phyloP scores from a whole-genome alignment of 1,140 invertebrate genomes.

The Lethocerus indicus region DNA sequence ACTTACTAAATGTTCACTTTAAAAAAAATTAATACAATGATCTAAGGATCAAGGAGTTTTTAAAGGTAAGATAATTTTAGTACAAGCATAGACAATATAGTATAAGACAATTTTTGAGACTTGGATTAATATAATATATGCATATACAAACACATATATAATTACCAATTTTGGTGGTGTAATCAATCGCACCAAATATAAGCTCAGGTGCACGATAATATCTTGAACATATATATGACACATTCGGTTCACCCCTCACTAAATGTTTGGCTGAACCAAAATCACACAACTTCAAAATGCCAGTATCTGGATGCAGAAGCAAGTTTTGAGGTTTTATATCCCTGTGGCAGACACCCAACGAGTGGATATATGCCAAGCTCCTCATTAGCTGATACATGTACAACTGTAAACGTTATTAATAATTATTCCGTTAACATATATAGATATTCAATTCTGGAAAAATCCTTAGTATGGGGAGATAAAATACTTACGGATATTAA shows the following conservation, averaged over 20 bases:
- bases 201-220: constrained; percentile 97
- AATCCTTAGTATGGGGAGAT: no score
- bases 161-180: constrained; percentile 93
- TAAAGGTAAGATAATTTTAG: no score
- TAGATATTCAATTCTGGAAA: no score
- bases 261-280: constrained; percentile 99
- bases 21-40: no score
- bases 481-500: constrained; percentile 6
- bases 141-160: no score
- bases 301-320: constrained; percentile 89
- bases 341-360: constrained; percentile 94
- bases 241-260: constrained; percentile 92
- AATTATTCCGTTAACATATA: constrained; percentile 3
- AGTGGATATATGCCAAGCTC: constrained; percentile 96
- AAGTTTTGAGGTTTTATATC: constrained; percentile 99
- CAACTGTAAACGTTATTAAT: constrained; percentile 39
- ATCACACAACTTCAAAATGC: constrained; percentile 95
- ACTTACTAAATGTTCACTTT: no score
- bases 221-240: constrained; percentile 98
- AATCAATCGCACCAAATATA: constrained; percentile 98
- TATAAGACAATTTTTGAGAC: no score
- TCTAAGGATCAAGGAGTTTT: no score
- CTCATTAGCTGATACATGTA: constrained; percentile 99
- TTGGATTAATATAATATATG: no score
- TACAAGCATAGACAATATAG: no score